Conservation (phyloP, 2,888 invertebrate species). For the Hanleya hanleyi region DNA sequence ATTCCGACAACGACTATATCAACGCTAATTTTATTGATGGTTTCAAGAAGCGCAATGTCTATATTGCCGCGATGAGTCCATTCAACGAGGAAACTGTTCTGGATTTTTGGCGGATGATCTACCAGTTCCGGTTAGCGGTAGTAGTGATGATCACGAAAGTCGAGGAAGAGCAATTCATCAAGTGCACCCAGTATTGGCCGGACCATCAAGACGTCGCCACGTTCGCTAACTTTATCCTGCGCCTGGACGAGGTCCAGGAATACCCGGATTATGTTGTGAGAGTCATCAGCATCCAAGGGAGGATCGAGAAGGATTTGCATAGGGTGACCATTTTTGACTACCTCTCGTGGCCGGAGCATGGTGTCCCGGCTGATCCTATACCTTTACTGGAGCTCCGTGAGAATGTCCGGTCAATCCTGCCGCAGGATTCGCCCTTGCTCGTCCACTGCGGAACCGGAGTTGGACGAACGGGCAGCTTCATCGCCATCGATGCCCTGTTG, state of each 20-base stretch:
- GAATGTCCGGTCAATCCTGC: constrained; percentile 37
- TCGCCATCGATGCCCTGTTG: constrained; percentile 69
- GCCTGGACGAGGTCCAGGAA: constrained; percentile 90
- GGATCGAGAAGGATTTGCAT: not conserved
- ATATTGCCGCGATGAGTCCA: constrained; percentile 76
- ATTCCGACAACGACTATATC: constrained; percentile 60
- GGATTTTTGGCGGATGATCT: constrained; percentile 76
- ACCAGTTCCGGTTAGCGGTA: constrained; percentile 72
- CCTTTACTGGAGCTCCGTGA: constrained; percentile 67
- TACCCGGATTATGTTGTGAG: constrained; percentile 89
- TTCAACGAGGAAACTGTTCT: constrained; percentile 72
- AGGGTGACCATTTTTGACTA: constrained; percentile 61
- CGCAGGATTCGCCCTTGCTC: constrained; percentile 49
- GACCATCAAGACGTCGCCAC: constrained; percentile 83
- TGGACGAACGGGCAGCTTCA: constrained; percentile 68
- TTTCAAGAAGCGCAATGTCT: constrained; percentile 72
- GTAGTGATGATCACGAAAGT: constrained; percentile 75
- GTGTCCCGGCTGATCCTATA: constrained; percentile 64
- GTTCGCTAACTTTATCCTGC: constrained; percentile 90
- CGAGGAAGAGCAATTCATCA: constrained; percentile 76
- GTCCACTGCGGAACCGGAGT: constrained; percentile 73
- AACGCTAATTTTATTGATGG: constrained; percentile 68
- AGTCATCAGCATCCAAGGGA: constrained; percentile 47
- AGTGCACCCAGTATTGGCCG: constrained; percentile 95
- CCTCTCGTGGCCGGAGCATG: constrained; percentile 70